Evolutionary conservation across 2,113 vertebrate species (phyloP).

Genomic region (Chionodraco myersi): DNA sequence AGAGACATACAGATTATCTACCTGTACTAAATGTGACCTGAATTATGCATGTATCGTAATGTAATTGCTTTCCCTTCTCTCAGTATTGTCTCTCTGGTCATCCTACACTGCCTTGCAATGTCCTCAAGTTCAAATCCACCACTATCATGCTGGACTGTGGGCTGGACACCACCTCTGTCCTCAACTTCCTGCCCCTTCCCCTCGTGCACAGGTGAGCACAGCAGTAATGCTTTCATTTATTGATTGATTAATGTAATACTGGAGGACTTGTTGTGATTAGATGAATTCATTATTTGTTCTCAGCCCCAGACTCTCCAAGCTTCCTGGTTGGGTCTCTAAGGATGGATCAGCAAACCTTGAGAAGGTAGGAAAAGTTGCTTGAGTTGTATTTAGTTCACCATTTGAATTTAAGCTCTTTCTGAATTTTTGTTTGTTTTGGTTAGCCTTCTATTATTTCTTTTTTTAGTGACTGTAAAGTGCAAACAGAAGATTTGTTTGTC

Average conservation of each 20-base stretch:
- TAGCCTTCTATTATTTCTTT: not conserved
- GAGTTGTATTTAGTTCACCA: not conserved
- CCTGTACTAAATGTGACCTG: not conserved
- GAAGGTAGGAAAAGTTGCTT: conserved; percentile 84
- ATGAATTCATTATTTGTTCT: not conserved
- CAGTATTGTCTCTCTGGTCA: conserved; percentile 98
- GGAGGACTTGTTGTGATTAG: not conserved
- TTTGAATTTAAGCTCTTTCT: not conserved
- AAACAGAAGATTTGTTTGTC: not conserved
- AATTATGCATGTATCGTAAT: too few relatives aligned
- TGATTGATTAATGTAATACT: not conserved
- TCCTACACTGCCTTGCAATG: conserved; percentile 96
- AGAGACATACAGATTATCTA: not conserved
- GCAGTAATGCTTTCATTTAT: too few relatives aligned
- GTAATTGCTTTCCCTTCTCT: not conserved
- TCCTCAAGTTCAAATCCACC: conserved; percentile 98
- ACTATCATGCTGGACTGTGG: conserved; percentile 99
- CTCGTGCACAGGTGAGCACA: conserved; percentile 93
- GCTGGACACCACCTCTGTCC: conserved; percentile 95
- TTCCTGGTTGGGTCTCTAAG: conserved; percentile 94
- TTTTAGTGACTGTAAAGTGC: not conserved
- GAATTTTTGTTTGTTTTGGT: not conserved
- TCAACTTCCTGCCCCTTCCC: conserved; percentile 94
- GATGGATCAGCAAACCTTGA: conserved; percentile 92
- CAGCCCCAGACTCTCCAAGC: conserved; percentile 93